Evolutionary conservation across 2,113 vertebrate genomes (phyloP), one percentile per base, ranked within the genome.

Genomic region (Tupaia tana): DNA sequence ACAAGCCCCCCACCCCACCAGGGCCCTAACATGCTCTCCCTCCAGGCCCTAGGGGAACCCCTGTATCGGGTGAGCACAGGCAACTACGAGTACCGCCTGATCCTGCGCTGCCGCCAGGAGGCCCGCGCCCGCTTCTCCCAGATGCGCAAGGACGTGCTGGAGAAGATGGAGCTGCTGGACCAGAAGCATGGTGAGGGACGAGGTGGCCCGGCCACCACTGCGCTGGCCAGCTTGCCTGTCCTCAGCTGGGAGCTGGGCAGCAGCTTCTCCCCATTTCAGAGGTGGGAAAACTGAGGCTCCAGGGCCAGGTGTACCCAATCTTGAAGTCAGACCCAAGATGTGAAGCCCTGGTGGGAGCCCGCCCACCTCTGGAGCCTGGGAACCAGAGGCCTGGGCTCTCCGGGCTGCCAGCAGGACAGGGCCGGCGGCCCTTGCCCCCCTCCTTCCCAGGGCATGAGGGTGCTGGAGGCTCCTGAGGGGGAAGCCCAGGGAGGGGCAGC

Each of bases 131-230:
- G 99, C 34, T 99, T 99, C 75, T 99, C 99, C 77, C 99, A 99
- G 97, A 99, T 99, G 99, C 99, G 99, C 97, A 99, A 99, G 96
- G 99, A 99, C 0, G 99, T 99, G 56, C 98, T 99, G 83, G 99
- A 99, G 98, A 99, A 99, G 98, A 99, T 99, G 77, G 99, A 99
- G 97, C 98, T 99, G 93, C 98, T 99, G 95, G 99, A 99, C 96
- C 99, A 99, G 99, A 99, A 99, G 97, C 99, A 99, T 0, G 99
- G 99, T 99, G 95, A 98, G 98, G 95, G 43, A 13, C 2, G 3
- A 4, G 34, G 63, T 4, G 4, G 31, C 43, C 43, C 43, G 5
- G 43, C 43, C 43, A 43, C 43, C 43, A 43, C 5, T 43, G 43
- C 43, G 3, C 43, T 43, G 43, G 43, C 43, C 43, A 3, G 43